Evolutionary conservation across 2,888 invertebrate genomes (phyloP).

Genomic region (Embidobia sp.): DNA sequence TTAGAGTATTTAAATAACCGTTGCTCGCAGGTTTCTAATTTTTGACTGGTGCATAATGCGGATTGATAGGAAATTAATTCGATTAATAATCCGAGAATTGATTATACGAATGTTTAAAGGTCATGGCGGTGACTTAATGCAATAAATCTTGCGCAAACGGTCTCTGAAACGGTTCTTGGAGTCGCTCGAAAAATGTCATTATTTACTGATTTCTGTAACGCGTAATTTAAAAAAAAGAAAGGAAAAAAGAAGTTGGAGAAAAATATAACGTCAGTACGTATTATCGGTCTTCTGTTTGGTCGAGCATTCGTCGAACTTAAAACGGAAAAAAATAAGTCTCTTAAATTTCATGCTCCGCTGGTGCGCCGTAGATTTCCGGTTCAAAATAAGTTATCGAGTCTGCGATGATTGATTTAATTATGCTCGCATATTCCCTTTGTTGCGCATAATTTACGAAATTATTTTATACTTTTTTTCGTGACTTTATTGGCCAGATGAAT

Average conservation of each 20-base stretch:
- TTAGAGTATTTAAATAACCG: too few species aligned
- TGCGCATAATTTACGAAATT: neutral
- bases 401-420: slow-evolving; percentile 61
- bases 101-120: slow-evolving; percentile 25
- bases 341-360: slow-evolving; percentile 65
- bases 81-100: slow-evolving; percentile 35
- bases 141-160: slow-evolving; percentile 43
- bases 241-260: slow-evolving; percentile 1
- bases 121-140: slow-evolving; percentile 13
- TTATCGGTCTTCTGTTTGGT: slow-evolving; percentile 43
- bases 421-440: slow-evolving; percentile 7
- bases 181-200: slow-evolving; percentile 41
- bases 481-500: neutral
- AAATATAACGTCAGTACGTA: slow-evolving; percentile 20
- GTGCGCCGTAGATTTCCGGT: slow-evolving; percentile 61
- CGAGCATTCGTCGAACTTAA: slow-evolving; percentile 40
- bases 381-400: slow-evolving; percentile 45
- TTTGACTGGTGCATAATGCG: slow-evolving; percentile 9
- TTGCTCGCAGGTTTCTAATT: slow-evolving; percentile 5
- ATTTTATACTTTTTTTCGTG: neutral
- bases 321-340: slow-evolving; percentile 51
- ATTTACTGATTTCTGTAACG: slow-evolving; percentile 35
- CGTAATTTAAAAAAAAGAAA: slow-evolving; percentile 37
- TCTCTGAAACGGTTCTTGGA: slow-evolving; percentile 35
- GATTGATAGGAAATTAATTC: slow-evolving; percentile 42